phyloP scores from a whole-genome alignment of 2,797 vertebrate genomes.

The Gambusia yucatana region DNA sequence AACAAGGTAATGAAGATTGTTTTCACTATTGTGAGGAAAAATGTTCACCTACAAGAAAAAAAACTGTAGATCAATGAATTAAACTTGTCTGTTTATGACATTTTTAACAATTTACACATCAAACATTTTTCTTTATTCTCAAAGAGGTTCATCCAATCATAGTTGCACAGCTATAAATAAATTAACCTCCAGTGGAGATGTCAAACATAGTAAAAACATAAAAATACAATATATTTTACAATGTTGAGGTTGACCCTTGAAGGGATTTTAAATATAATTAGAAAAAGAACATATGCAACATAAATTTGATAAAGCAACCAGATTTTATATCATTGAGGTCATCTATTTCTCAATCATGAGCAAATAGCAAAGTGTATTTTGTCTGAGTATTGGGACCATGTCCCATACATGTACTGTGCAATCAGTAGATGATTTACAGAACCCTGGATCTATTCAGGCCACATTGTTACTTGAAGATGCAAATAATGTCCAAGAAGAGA shows the following conservation, averaged over 20 bases:
- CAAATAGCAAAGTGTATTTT: neutral
- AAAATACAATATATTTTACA: neutral
- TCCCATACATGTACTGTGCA: neutral
- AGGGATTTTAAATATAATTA: neutral
- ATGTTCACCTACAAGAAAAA: neutral
- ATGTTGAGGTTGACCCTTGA: neutral
- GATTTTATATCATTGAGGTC: neutral
- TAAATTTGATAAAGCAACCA: neutral
- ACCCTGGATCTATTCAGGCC: neutral
- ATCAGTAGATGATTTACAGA: neutral
- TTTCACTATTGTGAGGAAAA: conserved; percentile 1
- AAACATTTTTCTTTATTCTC: neutral
- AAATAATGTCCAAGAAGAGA: neutral
- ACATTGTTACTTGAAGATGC: neutral
- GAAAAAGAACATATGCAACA: neutral
- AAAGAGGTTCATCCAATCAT: neutral
- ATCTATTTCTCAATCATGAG: neutral
- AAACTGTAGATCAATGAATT: neutral
- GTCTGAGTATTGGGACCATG: neutral
- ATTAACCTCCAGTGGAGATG: neutral
- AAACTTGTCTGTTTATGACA: neutral
- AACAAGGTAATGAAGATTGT: neutral
- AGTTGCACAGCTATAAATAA: neutral
- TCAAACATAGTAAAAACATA: neutral
- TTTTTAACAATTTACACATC: neutral